phyloP scores from a whole-genome alignment of 2,888 invertebrate genomes.

The Globia sparganii region DNA sequence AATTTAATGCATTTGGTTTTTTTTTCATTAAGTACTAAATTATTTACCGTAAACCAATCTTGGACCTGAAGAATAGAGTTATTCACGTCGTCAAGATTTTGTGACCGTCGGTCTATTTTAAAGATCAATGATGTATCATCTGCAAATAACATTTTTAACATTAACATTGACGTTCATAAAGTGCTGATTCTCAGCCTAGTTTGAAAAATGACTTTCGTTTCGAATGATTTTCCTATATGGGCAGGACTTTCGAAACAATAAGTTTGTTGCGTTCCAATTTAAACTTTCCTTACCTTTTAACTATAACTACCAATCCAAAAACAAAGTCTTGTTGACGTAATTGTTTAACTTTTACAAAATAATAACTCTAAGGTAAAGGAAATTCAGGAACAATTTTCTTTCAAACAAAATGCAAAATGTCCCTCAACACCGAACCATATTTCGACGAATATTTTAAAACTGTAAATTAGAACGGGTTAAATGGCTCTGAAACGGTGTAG shows the following conservation, averaged over 20 bases:
- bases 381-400: neutral
- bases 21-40: too few species aligned
- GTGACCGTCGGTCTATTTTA: too few species aligned
- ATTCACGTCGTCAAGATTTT: too few species aligned
- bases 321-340: neutral
- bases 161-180: neutral
- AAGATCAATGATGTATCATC: too few species aligned
- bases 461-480: constrained; percentile 59
- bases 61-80: too few species aligned
- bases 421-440: constrained; percentile 25
- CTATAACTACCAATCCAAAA: neutral
- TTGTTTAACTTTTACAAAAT: neutral
- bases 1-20: too few species aligned
- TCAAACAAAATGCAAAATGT: neutral
- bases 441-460: constrained; percentile 52
- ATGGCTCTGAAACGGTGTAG: constrained; percentile 63
- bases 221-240: neutral
- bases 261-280: neutral
- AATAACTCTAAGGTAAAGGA: neutral
- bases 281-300: neutral
- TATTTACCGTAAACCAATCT: too few species aligned
- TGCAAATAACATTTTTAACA: too few species aligned
- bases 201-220: neutral
- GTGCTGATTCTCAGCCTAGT: neutral
- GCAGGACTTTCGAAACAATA: neutral